A percentile compares a stretch with the other conserved stretches of the same genome.
Evolutionary conservation across 2,113 vertebrate genomes (phyloP).

Genomic region (Bubo scandiacus): DNA sequence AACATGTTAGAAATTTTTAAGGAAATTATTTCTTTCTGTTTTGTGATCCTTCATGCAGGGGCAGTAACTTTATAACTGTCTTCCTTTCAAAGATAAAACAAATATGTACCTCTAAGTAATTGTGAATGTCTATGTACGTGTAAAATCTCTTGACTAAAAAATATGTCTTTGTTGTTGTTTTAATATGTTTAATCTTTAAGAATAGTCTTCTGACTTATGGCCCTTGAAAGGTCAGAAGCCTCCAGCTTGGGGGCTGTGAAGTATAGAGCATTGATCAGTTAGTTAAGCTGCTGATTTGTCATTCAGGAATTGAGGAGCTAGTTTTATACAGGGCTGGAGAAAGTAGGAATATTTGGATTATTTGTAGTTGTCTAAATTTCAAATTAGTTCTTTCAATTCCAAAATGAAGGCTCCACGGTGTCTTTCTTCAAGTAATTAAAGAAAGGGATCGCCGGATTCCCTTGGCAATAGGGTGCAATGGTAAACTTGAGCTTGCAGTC

Average conservation of each 20-base stretch:
- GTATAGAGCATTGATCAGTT: background rate
- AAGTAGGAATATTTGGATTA: background rate
- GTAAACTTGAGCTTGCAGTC: background rate
- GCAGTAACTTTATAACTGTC: background rate
- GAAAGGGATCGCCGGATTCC: background rate
- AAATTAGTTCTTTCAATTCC: background rate
- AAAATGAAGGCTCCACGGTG: background rate
- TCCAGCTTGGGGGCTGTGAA: background rate
- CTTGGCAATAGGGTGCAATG: background rate
- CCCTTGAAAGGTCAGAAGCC: background rate
- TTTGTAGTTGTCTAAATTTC: background rate
- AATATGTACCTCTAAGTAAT: background rate
- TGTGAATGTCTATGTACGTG: background rate
- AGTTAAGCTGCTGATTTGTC: background rate
- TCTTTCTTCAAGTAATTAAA: background rate
- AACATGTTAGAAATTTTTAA: background rate
- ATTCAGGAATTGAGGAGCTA: background rate
- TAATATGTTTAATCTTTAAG: background rate
- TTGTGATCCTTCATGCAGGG: background rate
- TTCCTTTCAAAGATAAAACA: background rate
- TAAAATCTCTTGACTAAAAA: background rate
- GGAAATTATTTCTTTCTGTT: background rate
- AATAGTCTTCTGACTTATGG: background rate
- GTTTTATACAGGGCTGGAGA: background rate
- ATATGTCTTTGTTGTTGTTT: background rate